A percentile compares a stretch with the other conserved stretches of the same genome.
phyloP scores from a whole-genome alignment of 2,888 invertebrate genomes.

The Stramonita haemastoma region DNA sequence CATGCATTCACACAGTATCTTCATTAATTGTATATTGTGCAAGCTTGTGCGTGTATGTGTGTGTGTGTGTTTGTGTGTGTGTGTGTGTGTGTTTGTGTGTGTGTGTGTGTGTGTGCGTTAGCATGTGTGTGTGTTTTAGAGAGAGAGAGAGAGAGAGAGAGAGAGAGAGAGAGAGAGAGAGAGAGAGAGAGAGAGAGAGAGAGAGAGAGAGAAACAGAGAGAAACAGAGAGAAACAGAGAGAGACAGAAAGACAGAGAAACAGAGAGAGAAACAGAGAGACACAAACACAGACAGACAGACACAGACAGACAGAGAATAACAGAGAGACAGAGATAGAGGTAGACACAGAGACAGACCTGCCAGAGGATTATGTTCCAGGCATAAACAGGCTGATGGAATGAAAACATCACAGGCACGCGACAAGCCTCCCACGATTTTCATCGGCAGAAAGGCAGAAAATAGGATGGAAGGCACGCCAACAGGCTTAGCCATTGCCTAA shows the following conservation, averaged over 20 bases:
- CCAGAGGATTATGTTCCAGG: neutral
- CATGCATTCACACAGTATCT: too few species aligned
- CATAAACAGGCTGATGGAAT: neutral
- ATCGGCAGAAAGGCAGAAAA: neutral
- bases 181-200: neutral
- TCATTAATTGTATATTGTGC: too few species aligned
- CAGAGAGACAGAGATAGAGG: neutral
- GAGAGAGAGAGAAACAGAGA: neutral
- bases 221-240: neutral
- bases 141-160: neutral
- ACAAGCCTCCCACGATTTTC: too few species aligned
- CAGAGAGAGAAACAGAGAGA: neutral
- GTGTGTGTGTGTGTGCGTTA: too few species aligned
- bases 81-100: too few species aligned
- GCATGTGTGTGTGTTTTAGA: neutral
- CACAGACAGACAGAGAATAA: neutral
- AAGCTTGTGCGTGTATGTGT: too few species aligned
- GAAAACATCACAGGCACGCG: too few species aligned
- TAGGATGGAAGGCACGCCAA: too few species aligned
- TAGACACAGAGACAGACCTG: neutral
- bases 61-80: too few species aligned
- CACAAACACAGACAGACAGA: neutral
- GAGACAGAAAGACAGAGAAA: neutral
- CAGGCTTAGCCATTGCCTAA: too few species aligned
- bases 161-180: conserved; percentile 1